These are phyloP conservation scores for Pilophorus perplexus DNA, from an alignment of 2,888 invertebrate genomes.

Conservation along the genomic window DNA sequence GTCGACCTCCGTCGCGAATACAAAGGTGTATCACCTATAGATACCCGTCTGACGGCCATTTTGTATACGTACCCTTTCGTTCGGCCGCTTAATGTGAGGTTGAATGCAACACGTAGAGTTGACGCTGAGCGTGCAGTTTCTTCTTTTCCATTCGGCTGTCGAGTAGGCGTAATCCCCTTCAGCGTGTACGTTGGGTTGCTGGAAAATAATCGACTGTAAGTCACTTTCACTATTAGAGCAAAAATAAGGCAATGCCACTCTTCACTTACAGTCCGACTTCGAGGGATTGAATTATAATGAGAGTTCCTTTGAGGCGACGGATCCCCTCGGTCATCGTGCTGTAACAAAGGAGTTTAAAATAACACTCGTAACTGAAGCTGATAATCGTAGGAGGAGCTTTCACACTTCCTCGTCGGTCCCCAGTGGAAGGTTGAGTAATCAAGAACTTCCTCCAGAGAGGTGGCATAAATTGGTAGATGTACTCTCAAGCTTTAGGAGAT, in stretches of 20 bases:
- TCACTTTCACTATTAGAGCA: not conserved
- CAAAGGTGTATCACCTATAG: too few relatives aligned
- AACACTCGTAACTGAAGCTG: too few relatives aligned
- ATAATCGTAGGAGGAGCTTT: too few relatives aligned
- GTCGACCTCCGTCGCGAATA: too few relatives aligned
- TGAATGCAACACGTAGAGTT: conserved; percentile 31
- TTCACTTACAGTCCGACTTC: conserved; percentile 44
- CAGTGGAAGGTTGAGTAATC: too few relatives aligned
- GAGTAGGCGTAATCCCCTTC: conserved; percentile 10
- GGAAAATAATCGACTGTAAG: not conserved
- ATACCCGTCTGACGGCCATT: too few relatives aligned
- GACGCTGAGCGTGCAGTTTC: conserved; percentile 2
- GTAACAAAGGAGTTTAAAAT: conserved; percentile 1
- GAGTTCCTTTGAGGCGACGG: conserved; percentile 31
- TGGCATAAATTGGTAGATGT: too few relatives aligned
- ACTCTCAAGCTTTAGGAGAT: too few relatives aligned
- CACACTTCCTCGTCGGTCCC: too few relatives aligned
- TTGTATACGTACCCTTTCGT: conserved; percentile 28
- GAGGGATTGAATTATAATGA: conserved; percentile 29
- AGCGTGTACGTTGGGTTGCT: conserved; percentile 37
- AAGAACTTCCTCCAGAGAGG: too few relatives aligned
- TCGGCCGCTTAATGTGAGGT: conserved; percentile 36
- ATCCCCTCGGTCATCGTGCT: conserved; percentile 41
- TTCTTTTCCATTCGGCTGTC: conserved; percentile 17
- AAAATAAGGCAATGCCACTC: not conserved